Conservation (phyloP, 1,140 invertebrate species). For the Drosophila obscura region DNA sequence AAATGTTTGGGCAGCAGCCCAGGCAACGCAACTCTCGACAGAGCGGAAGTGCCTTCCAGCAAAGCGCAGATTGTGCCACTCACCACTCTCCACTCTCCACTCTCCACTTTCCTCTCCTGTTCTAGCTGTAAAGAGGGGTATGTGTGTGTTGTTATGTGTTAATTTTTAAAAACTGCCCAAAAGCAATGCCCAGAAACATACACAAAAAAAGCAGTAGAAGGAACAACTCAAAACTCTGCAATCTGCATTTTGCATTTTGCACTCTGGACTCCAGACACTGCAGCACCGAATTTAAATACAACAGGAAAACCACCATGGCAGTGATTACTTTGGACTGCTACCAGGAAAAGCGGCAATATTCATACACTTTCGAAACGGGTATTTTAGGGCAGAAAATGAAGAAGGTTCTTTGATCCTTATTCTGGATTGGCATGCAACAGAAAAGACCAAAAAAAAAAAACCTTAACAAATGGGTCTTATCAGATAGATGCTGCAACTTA, state of each 20-base stretch:
- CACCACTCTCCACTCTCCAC: too few relatives aligned
- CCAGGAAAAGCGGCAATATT: slow-evolving; percentile 29
- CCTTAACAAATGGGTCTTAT: too few relatives aligned
- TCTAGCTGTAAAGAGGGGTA: neutral
- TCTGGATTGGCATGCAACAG: too few relatives aligned
- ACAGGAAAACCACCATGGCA: slow-evolving; percentile 64
- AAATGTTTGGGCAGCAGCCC: slow-evolving; percentile 67
- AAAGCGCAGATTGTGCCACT: slow-evolving; percentile 59
- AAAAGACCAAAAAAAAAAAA: too few relatives aligned
- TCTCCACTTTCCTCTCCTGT: too few relatives aligned
- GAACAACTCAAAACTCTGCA: slow-evolving; percentile 54
- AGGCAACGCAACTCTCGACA: slow-evolving; percentile 19
- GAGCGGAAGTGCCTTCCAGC: slow-evolving; percentile 73
- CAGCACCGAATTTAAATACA: slow-evolving; percentile 71
- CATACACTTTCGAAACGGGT: neutral
- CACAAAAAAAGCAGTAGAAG: slow-evolving; percentile 1
- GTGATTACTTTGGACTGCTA: slow-evolving; percentile 67
- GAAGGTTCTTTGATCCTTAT: too few relatives aligned
- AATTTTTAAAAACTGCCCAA: slow-evolving; percentile 80
- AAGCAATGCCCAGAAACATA: slow-evolving; percentile 37
- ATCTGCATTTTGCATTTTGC: neutral
- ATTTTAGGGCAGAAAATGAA: too few relatives aligned
- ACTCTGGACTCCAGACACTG: neutral
- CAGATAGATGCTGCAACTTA: too few relatives aligned
- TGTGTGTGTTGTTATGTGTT: slow-evolving; percentile 62